Evolutionary conservation across 2,888 invertebrate genomes (phyloP), one percentile per base, ranked within the genome.

Genomic region (Celastrina argiolus): DNA sequence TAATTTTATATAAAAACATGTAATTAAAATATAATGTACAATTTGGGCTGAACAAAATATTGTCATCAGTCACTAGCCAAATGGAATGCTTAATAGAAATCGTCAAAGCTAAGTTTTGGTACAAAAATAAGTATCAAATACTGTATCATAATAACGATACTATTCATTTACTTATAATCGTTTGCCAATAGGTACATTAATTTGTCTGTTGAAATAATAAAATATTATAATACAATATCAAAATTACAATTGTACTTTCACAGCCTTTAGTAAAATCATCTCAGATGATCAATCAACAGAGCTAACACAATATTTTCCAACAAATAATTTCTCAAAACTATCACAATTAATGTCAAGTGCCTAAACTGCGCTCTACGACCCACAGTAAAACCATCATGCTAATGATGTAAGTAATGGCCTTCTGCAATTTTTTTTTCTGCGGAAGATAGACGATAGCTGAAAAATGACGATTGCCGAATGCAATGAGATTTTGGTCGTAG

Each of bases 221-320:
- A 51, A 22, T 7, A 36, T 36, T 10, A 12, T 51, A 22, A 22
- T 51, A 58, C 16, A 16, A 2, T 31, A 58, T 31, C 28, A 31
- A 31, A 58, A 58, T 58, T 36, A 61, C 22, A 22, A 61, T 22
- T 36, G 61, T 61, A 61, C 7, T 3, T 36, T 61, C 61, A 61
- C 61, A 61, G 61, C 61, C 61, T 61, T 61, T 16, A 61, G 18
- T 51, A 26, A 26, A 51, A 51, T 51, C 22, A 51, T 51, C 22
- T 22, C 22, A 51, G n/a, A n/a, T n/a, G n/a, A n/a, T n/a, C n/a
- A n/a, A n/a, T n/a, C n/a, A n/a, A n/a, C n/a, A n/a, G 22, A 51
- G 26, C 22, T 51, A 26, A 51, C 51, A 51, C 12, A 22, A 26
- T 51, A 26, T 51, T 22, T 26, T 22, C 12, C 51, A 26, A 51